Percentiles rank a stretch among this genome's conserved stretches.
phyloP scores from a whole-genome alignment of 2,797 vertebrate species.

The Pitangus sulphuratus region DNA sequence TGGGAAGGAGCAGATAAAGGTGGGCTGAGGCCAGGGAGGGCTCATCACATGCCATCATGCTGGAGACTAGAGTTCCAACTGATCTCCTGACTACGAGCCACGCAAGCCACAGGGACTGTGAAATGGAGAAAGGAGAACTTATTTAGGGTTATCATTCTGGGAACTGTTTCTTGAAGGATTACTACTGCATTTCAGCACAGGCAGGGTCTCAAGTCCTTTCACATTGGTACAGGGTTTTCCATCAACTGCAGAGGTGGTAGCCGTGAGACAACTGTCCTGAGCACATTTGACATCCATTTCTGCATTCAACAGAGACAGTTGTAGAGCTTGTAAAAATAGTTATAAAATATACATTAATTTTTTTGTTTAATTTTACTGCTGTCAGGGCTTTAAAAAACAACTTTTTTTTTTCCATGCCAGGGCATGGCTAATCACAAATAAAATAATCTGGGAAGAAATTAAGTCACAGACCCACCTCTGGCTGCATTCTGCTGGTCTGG shows the following conservation, averaged over 20 bases:
- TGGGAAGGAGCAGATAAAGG: neutral
- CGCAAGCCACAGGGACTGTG: neutral
- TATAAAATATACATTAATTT: neutral
- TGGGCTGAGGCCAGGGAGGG: neutral
- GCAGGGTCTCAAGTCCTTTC: neutral
- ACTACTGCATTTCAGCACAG: neutral
- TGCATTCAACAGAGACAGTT: neutral
- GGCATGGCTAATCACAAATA: rapidly evolving
- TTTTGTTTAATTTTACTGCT: conserved; percentile 17
- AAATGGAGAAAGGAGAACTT: neutral
- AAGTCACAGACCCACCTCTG: neutral
- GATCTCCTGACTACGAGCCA: neutral
- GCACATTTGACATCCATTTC: neutral
- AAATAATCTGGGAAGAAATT: conserved; percentile 16
- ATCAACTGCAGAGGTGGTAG: neutral
- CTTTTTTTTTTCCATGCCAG: neutral
- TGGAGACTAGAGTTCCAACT: neutral
- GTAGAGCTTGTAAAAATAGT: conserved; percentile 18
- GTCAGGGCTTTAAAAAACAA: conserved; percentile 40
- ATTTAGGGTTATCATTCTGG: neutral
- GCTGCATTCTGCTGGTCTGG: neutral
- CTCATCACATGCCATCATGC: rapidly evolving
- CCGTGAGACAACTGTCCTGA: neutral
- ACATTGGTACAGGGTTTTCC: neutral
- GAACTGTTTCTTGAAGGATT: neutral